Percentiles rank a stretch among this genome's conserved stretches.
Conservation (phyloP, 2,888 invertebrate species). For the Ochropacha duplaris region DNA sequence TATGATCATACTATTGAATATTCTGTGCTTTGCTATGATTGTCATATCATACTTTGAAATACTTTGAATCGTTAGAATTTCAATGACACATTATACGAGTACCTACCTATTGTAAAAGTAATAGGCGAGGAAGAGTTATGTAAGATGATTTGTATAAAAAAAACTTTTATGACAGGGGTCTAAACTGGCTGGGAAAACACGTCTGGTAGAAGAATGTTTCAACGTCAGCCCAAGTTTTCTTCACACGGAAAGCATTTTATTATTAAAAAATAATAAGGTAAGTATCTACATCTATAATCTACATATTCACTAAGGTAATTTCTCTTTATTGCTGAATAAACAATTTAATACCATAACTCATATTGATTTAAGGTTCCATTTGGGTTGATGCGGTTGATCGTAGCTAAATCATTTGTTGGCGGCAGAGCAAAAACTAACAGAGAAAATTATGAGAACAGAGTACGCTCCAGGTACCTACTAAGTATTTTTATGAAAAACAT, state of each 20-base stretch:
- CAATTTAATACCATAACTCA: not conserved
- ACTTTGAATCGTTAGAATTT: no score
- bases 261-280: conserved; percentile 40
- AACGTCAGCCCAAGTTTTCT: conserved; percentile 59
- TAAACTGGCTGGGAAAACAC: conserved; percentile 83
- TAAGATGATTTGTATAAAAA: not conserved
- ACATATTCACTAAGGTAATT: not conserved
- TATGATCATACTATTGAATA: no score
- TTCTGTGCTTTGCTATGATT: no score
- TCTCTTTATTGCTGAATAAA: not conserved
- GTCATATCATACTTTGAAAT: no score
- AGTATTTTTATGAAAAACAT: no score
- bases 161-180: conserved; percentile 67
- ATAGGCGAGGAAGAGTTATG: no score
- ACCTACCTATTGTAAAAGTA: not conserved
- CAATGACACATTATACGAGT: no score
- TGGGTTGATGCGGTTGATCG: conserved; percentile 39
- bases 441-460: conserved; percentile 42
- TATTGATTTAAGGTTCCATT: conserved; percentile 39
- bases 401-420: conserved; percentile 30
- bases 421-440: conserved; percentile 20
- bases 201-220: conserved; percentile 83
- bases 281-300: not conserved
- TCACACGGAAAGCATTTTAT: conserved; percentile 35
- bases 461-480: conserved; percentile 46